Percentiles rank a stretch among this genome's conserved stretches.
Evolutionary conservation across 2,113 vertebrate species (phyloP).

Genomic region (Channa maculata): DNA sequence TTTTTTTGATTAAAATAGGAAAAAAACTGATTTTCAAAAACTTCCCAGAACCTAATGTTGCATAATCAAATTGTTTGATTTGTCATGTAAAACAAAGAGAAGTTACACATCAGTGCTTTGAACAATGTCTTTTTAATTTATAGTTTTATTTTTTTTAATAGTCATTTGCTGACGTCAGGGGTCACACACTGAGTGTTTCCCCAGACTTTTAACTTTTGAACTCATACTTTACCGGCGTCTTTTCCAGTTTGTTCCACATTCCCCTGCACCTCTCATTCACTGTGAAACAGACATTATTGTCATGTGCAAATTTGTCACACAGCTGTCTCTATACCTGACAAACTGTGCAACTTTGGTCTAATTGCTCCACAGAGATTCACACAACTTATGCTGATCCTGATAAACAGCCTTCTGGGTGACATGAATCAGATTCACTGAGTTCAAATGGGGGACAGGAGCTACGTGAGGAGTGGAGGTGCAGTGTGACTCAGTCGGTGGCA

Average conservation of each 20-base stretch:
- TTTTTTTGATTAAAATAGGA: no score
- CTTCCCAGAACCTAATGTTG: no score
- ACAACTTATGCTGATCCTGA: conserved; percentile 5
- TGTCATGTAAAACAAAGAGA: no score
- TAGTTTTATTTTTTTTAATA: no score
- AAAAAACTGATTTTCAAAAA: no score
- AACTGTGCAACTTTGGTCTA: conserved; percentile 20
- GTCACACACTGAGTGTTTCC: conserved; percentile 35
- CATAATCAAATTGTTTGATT: no score
- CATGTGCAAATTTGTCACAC: conserved; percentile 3
- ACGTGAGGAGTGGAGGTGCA: conserved; percentile 25
- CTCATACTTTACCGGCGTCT: not conserved
- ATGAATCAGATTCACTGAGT: conserved; percentile 24
- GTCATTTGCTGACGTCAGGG: conserved; percentile 6
- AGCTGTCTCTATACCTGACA: not conserved
- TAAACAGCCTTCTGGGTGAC: conserved; percentile 12
- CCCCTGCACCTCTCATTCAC: not conserved
- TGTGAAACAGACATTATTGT: not conserved
- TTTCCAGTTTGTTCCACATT: conserved; percentile 15
- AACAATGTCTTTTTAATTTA: no score
- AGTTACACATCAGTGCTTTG: no score
- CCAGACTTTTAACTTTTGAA: conserved; percentile 36
- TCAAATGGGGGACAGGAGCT: conserved; percentile 58
- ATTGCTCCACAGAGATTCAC: conserved; percentile 35
- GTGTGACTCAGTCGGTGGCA: conserved; percentile 52